phyloP scores from a whole-genome alignment of 2,113 vertebrate genomes.

The Isichthys henryi region DNA sequence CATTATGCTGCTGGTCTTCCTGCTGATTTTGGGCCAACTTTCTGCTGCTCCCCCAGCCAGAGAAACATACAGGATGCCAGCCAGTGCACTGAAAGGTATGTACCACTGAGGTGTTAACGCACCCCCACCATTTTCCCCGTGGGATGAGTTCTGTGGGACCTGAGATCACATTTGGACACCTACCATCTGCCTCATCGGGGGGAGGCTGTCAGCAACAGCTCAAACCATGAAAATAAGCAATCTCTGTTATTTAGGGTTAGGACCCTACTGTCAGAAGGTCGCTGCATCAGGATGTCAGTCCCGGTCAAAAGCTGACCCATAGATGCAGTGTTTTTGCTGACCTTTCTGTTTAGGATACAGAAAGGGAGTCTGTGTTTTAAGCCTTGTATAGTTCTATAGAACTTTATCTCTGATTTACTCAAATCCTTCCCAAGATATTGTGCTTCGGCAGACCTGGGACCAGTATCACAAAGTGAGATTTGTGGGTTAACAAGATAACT shows the following conservation, averaged over 20 bases:
- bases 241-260: neutral
- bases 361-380: neutral
- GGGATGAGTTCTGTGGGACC: neutral
- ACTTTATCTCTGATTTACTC: neutral
- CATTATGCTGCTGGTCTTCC: slow-evolving; percentile 49
- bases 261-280: neutral
- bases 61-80: slow-evolving; percentile 75
- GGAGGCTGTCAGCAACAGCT: neutral
- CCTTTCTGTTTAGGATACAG: neutral
- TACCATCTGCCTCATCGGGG: neutral
- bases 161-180: neutral
- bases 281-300: neutral
- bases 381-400: neutral
- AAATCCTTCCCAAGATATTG: neutral
- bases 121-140: neutral
- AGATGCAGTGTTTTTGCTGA: neutral
- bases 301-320: neutral
- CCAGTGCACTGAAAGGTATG: slow-evolving; percentile 72
- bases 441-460: neutral
- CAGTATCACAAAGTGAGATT: neutral
- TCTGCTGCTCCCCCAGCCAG: slow-evolving; percentile 57
- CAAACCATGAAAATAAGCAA: neutral
- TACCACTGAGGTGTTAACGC: neutral
- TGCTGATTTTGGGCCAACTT: slow-evolving; percentile 53
- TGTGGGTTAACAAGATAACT: neutral